A percentile compares a stretch with the other conserved stretches of the same genome.
These are phyloP conservation scores for Eonycteris spelaea DNA, from an alignment of 2,113 vertebrate species.

Conservation along the genomic window DNA sequence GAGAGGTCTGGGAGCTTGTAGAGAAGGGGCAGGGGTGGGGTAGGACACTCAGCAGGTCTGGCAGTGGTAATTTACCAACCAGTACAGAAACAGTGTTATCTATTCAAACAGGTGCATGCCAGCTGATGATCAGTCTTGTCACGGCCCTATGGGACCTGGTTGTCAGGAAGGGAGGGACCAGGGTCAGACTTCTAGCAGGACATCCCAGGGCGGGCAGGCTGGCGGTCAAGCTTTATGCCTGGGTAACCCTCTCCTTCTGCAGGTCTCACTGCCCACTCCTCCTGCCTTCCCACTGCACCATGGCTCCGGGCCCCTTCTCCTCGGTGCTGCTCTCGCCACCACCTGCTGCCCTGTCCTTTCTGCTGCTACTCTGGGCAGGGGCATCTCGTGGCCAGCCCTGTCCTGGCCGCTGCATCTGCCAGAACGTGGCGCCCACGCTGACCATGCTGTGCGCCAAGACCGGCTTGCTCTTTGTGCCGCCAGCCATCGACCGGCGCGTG, in stretches of 20 bases:
- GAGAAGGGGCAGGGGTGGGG: background rate
- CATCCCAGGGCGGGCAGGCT: background rate
- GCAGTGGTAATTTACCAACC: background rate
- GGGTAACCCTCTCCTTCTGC: background rate
- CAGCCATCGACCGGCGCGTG: slow-evolving; percentile 92
- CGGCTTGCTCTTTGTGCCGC: slow-evolving; percentile 92
- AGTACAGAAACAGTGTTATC: background rate
- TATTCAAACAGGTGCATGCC: background rate
- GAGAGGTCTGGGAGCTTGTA: background rate
- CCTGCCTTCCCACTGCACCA: slow-evolving; percentile 24
- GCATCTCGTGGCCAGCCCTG: slow-evolving; percentile 86
- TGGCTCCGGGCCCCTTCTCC: slow-evolving; percentile 67
- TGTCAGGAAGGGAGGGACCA: background rate
- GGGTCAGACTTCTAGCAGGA: background rate
- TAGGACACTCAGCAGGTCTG: background rate
- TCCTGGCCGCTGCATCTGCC: slow-evolving; percentile 94
- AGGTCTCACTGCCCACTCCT: slow-evolving; percentile 28
- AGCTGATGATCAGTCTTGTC: background rate
- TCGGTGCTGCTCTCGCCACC: slow-evolving; percentile 42
- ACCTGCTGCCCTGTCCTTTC: slow-evolving; percentile 85
- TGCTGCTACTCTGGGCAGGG: slow-evolving; percentile 88
- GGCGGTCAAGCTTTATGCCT: fast-evolving
- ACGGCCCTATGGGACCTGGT: background rate
- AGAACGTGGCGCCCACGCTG: slow-evolving; percentile 92
- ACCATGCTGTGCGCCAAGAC: slow-evolving; percentile 96